These are phyloP conservation scores for Eristalis tenax DNA, from an alignment of 2,888 invertebrate species.

Conservation along the genomic window DNA sequence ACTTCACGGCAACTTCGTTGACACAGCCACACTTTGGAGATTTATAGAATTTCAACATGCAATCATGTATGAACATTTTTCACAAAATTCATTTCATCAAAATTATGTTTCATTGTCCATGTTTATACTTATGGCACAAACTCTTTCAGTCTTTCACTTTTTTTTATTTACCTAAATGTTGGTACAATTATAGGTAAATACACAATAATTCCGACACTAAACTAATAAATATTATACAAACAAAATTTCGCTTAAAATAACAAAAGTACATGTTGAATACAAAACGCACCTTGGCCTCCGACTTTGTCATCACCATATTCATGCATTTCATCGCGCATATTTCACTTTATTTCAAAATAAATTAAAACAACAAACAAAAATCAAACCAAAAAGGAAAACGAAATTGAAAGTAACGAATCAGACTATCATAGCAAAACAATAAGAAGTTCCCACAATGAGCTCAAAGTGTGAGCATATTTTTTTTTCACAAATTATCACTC, in stretches of 20 bases:
- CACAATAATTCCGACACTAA: no score
- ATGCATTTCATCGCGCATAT: neutral
- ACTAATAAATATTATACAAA: no score
- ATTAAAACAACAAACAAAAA: neutral
- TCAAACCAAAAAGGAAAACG: conserved; percentile 10
- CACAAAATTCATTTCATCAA: no score
- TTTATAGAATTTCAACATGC: no score
- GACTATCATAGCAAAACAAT: conserved; percentile 37
- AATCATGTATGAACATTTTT: no score
- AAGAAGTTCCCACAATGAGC: conserved; percentile 1
- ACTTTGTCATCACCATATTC: neutral
- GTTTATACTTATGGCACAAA: no score
- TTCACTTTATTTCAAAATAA: neutral
- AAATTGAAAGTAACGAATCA: conserved; percentile 44
- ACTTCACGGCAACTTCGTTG: no score
- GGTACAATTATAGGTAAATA: no score
- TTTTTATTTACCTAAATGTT: no score
- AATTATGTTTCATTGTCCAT: no score
- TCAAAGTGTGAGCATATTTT: neutral
- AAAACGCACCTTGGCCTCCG: neutral
- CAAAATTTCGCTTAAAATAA: neutral
- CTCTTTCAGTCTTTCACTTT: no score
- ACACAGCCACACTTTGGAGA: no score
- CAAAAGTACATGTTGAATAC: neutral
- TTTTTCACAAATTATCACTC: neutral